Base-by-base conservation (phyloP, 2,797 vertebrate species). In the Onychomys torridus region DNA sequence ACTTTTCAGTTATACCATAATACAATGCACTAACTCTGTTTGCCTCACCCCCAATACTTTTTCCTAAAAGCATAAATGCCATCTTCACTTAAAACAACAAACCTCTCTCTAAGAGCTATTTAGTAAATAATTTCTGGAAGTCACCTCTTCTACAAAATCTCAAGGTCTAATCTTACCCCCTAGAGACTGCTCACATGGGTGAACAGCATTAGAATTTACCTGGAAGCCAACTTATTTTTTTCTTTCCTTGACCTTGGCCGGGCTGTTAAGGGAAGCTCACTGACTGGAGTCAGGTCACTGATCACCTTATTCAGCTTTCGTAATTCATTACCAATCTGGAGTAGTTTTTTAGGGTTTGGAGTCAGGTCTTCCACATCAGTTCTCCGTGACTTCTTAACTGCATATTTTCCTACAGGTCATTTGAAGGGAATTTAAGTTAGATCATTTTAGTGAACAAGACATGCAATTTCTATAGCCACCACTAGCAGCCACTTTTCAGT, bases 221-320 rank as follows among this genome's bases (percentile, higher is more conserved):
- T 99, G 98, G 99, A 99, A 23, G 99, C 99, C 98, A 99, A 98
- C 98, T 99, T 99, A 98, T 99, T 99, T 98, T 99, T 99, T 98
- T 99, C 99, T 98, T 99, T 99, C 97, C 99, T 99, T 87, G 99
- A 99, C 88, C 99, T 99, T 1, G 99, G 99, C 23, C 99, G 99
- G 67, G 99, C 99, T 7, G 99, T 99, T 97, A 99, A 98, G 12
- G 99, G 99, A 88, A 99, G 99, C 98, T 99, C 99, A 77, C 99
- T 99, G 97, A 99, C 99, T 0, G 99, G 99, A 0, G 99, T 99
- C 98, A 99, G 98, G 98, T 99, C 99, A 89, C 99, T 99, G 98
- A 99, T 99, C 98, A 99, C 99, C 98, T 99, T 99, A 98, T 99
- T 99, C 85, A 99, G 98, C 95, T 99, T 99, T 90, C 99, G 99